Conservation (phyloP, 2,888 invertebrate species). For the Tenthredo distinguenda region DNA sequence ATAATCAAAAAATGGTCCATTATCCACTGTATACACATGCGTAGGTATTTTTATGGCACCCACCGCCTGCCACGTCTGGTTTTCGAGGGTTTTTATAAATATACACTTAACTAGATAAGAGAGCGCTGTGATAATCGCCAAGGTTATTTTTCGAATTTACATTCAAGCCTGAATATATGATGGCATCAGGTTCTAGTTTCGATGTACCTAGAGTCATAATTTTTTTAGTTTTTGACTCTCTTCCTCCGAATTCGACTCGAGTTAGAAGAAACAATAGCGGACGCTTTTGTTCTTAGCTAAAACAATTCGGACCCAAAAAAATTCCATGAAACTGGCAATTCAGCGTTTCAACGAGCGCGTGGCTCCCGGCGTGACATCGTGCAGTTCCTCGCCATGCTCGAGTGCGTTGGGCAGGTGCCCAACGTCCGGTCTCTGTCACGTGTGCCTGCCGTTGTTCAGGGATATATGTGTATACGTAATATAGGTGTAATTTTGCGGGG, state of each 20-base stretch:
- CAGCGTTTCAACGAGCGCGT: slow-evolving; percentile 9
- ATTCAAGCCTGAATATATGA: not conserved
- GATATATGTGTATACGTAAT: not conserved
- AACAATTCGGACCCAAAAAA: not conserved
- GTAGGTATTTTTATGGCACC: not conserved
- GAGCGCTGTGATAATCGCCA: not conserved
- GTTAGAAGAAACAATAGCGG: not conserved
- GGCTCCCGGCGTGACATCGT: not conserved
- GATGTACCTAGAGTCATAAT: not conserved
- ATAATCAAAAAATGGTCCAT: not conserved
- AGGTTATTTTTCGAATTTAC: not conserved
- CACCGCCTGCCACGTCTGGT: slow-evolving; percentile 20
- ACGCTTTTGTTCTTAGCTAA: not conserved
- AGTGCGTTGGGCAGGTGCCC: slow-evolving; percentile 48
- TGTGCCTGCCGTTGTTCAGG: slow-evolving; percentile 16
- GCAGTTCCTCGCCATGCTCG: slow-evolving; percentile 30
- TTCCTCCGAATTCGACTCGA: not conserved
- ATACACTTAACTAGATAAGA: not conserved
- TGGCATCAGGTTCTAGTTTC: not conserved
- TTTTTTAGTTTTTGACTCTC: not conserved
- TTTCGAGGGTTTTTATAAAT: not conserved
- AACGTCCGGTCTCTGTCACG: slow-evolving; percentile 32
- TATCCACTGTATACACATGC: not conserved
- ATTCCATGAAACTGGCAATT: not conserved
- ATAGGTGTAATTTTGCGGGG: slow-evolving; percentile 10